Conservation (phyloP, 2,797 vertebrate genomes). For the Apogon talboti region DNA sequence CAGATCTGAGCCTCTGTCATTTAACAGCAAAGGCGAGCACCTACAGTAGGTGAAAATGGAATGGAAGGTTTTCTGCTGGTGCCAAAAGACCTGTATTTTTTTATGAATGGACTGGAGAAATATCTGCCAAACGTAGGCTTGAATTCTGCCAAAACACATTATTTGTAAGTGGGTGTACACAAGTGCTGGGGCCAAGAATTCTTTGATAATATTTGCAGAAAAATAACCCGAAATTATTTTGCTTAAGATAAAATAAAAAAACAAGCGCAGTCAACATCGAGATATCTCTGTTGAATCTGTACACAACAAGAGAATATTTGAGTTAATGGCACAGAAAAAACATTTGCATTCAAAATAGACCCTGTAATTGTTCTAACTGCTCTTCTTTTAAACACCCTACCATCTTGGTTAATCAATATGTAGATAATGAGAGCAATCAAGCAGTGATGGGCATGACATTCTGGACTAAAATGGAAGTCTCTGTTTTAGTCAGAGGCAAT, state of each 20-base stretch:
- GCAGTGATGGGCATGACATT: slow-evolving; percentile 80
- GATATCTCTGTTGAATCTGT: slow-evolving; percentile 4
- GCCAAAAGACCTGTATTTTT: slow-evolving; percentile 78
- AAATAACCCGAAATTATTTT: slow-evolving; percentile 17
- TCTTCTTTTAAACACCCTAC: slow-evolving; percentile 71
- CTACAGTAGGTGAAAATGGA: slow-evolving; percentile 83
- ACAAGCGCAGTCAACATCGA: no score
- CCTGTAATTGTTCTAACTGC: slow-evolving; percentile 80
- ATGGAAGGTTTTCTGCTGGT: slow-evolving; percentile 69
- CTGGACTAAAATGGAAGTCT: slow-evolving; percentile 76
- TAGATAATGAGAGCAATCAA: slow-evolving; percentile 84
- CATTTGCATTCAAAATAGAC: slow-evolving; percentile 71
- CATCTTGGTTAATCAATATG: slow-evolving; percentile 81
- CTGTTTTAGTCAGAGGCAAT: slow-evolving; percentile 69
- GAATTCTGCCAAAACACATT: slow-evolving; percentile 73
- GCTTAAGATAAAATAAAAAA: background rate
- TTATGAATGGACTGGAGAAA: slow-evolving; percentile 77
- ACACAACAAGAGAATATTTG: slow-evolving; percentile 17
- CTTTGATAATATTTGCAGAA: slow-evolving; percentile 33
- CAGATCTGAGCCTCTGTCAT: slow-evolving; percentile 68
- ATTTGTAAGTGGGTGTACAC: slow-evolving; percentile 58
- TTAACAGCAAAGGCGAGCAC: slow-evolving; percentile 76
- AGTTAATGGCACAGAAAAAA: slow-evolving; percentile 36
- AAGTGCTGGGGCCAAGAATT: slow-evolving; percentile 47
- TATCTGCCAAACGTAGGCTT: slow-evolving; percentile 74